Percentiles rank a stretch among this genome's conserved stretches.
phyloP scores from a whole-genome alignment of 2,113 vertebrate genomes.

The Ctenodactylus gundi region DNA sequence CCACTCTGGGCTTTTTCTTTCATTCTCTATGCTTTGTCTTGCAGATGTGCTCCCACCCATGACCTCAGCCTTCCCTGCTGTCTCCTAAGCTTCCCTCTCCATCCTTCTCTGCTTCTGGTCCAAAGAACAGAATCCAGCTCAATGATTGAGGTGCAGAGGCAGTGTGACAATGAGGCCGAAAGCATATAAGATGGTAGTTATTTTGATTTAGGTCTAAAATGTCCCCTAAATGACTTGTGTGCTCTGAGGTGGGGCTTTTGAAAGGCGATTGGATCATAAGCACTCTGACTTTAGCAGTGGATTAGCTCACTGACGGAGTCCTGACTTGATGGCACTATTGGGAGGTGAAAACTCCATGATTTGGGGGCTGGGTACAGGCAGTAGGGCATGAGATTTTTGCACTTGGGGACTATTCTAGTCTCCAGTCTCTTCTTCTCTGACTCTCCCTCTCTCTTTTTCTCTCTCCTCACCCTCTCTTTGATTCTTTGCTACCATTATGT shows the following conservation, averaged over 20 bases:
- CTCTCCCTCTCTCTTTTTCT: not conserved
- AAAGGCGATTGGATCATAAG: not conserved
- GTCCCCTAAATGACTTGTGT: not conserved
- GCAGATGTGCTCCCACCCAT: not conserved
- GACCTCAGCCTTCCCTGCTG: not conserved
- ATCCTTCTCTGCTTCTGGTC: not conserved
- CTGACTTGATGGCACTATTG: not conserved
- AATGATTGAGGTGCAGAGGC: not conserved
- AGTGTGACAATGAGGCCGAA: not conserved
- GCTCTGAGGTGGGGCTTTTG: not conserved
- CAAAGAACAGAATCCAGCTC: not conserved
- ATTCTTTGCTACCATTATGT: not conserved
- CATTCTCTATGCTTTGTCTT: not conserved
- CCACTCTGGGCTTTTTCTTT: not conserved
- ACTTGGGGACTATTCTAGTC: not conserved
- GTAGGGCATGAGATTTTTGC: not conserved
- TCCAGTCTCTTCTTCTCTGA: not conserved
- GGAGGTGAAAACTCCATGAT: not conserved
- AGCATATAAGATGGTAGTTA: not conserved
- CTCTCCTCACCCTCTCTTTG: not conserved
- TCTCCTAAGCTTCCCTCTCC: not conserved
- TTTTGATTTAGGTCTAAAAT: not conserved
- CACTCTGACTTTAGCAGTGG: not conserved
- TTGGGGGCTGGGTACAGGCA: not conserved
- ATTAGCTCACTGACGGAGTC: not conserved